Evolutionary conservation across 2,888 invertebrate genomes (phyloP), one percentile per base, ranked within the genome.

Genomic region (Eucera pruinosa): DNA sequence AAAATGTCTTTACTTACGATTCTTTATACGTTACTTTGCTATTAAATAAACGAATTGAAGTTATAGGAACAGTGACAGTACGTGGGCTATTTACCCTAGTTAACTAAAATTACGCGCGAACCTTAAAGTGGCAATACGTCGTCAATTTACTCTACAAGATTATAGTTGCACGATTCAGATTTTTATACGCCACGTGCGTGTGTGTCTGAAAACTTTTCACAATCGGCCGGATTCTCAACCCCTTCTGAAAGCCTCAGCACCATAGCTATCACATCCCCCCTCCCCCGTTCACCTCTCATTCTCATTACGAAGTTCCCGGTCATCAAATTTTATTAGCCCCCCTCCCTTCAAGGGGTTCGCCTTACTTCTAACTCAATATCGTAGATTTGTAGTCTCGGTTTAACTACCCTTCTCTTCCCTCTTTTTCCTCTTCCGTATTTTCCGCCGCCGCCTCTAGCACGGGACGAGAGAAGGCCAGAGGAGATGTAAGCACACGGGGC

Each of bases 251-350:
- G n/a, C n/a, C n/a, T n/a, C n/a, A n/a, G n/a, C n/a, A n/a, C n/a
- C n/a, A n/a, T n/a, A n/a, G n/a, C n/a, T n/a, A n/a, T n/a, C n/a
- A n/a, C 7, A 4, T 43, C n/a, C 7, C 13, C 36, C 48, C 41
- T 47, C 39, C 33, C 66, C 47, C 60, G 39, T 64, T 75, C 84
- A 76, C 83, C 80, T 86, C 89, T 87, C 86, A 83, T 90, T 90
- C 89, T 90, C 90, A 90, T 91, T 90, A 91, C 88, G 85, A 91
- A 90, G 87, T 91, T 91, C 89, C 88, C 87, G 90, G 89, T 90
- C 91, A 90, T 91, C 89, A 91, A 91, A 91, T 91, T 91, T 91
- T 91, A 91, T 91, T 91, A 91, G 89, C 89, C 88, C 68, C 88
- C 86, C 68, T 88, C 86, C 88, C 88, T 90, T 90, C 86, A 86